Conservation (phyloP, 2,888 invertebrate genomes). For the Willowsia nigromaculata region DNA sequence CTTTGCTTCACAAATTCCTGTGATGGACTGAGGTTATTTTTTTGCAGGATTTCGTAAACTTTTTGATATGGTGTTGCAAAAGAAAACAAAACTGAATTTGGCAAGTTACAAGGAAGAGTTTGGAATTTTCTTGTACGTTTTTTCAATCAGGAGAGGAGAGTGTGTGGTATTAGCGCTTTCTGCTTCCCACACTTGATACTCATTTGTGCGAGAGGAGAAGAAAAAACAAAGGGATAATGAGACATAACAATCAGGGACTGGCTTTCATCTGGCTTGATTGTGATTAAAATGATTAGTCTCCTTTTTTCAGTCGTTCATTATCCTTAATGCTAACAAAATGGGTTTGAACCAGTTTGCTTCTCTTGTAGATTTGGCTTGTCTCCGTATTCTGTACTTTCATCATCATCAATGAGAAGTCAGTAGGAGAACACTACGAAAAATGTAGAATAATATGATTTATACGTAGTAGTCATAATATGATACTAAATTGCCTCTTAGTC, state of each 20-base stretch:
- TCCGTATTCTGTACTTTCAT: neutral
- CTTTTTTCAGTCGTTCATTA: neutral
- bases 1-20: neutral
- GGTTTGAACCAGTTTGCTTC: constrained; percentile 5
- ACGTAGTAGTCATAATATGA: too few species aligned
- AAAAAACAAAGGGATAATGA: neutral
- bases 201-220: neutral
- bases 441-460: too few species aligned
- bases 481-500: too few species aligned
- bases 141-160: constrained; percentile 14
- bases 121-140: neutral
- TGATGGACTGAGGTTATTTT: neutral
- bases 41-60: neutral
- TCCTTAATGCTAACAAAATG: neutral
- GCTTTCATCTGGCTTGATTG: constrained; percentile 9
- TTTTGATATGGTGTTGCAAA: neutral
- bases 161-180: neutral
- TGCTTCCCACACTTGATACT: neutral
- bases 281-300: constrained; percentile 25
- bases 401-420: too few species aligned
- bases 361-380: neutral
- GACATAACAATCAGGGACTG: neutral
- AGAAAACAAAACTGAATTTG: neutral
- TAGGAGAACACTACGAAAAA: too few species aligned
- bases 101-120: neutral